phyloP scores from a whole-genome alignment of 2,888 invertebrate genomes.

The Diaperis boleti region DNA sequence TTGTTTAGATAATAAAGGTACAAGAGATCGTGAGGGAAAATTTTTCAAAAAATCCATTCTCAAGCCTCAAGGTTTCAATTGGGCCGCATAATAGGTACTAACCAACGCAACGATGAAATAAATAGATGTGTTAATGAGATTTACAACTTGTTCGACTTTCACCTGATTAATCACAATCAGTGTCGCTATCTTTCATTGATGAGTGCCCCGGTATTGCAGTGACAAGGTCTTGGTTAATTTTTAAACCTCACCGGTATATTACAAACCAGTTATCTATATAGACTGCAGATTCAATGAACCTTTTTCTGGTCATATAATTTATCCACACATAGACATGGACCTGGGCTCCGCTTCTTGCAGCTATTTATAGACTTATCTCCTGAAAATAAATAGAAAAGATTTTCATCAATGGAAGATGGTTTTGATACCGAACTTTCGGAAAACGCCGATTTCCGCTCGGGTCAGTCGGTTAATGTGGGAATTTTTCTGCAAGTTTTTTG shows the following conservation, averaged over 20 bases:
- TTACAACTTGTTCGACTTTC: slow-evolving; percentile 12
- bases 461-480: background rate
- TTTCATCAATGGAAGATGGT: slow-evolving; percentile 24
- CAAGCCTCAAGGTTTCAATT: slow-evolving; percentile 13
- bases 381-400: slow-evolving; percentile 38
- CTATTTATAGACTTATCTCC: slow-evolving; percentile 35
- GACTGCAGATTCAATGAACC: slow-evolving; percentile 33
- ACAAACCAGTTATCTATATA: slow-evolving; percentile 33
- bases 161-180: slow-evolving; percentile 19
- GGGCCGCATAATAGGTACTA: slow-evolving; percentile 18
- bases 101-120: slow-evolving; percentile 6
- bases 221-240: slow-evolving; percentile 39
- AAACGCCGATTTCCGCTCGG: background rate
- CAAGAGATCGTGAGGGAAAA: too few relatives aligned
- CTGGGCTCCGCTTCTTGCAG: slow-evolving; percentile 10
- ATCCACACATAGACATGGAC: slow-evolving; percentile 23
- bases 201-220: slow-evolving; percentile 7
- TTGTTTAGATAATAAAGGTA: too few relatives aligned
- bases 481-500: slow-evolving; percentile 15
- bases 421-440: slow-evolving; percentile 17
- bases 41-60: too few relatives aligned
- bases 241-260: slow-evolving; percentile 12
- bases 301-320: slow-evolving; percentile 31
- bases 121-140: slow-evolving; percentile 16
- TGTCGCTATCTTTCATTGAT: slow-evolving; percentile 28